These are phyloP conservation scores for Brenthis hecate DNA, from an alignment of 2,888 invertebrate species.

Conservation along the genomic window DNA sequence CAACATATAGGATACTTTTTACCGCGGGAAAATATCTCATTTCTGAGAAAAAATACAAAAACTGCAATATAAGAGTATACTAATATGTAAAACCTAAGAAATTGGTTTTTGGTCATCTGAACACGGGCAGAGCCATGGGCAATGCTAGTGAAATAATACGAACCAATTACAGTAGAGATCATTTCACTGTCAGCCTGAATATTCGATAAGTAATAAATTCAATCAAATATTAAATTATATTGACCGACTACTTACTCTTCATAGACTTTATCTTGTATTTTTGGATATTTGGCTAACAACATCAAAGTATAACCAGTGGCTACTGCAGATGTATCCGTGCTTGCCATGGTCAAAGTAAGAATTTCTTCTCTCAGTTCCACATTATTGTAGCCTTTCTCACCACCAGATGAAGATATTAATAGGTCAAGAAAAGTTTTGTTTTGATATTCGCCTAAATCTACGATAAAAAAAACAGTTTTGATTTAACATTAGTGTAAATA, in stretches of 20 bases:
- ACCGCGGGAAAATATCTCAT: too few relatives aligned
- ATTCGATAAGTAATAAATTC: neutral
- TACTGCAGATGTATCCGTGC: slow-evolving; percentile 78
- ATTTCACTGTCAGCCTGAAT: too few relatives aligned
- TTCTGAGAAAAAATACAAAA: too few relatives aligned
- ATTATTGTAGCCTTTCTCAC: slow-evolving; percentile 75
- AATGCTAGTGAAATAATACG: too few relatives aligned
- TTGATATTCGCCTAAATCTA: slow-evolving; percentile 61
- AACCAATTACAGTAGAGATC: too few relatives aligned
- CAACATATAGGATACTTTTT: too few relatives aligned
- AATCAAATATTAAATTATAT: neutral
- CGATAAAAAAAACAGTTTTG: slow-evolving; percentile 4
- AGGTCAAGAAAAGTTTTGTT: slow-evolving; percentile 80
- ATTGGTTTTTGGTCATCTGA: too few relatives aligned
- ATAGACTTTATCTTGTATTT: slow-evolving; percentile 71
- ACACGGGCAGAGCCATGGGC: too few relatives aligned
- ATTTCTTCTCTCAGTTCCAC: slow-evolving; percentile 82
- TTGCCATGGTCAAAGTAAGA: slow-evolving; percentile 80
- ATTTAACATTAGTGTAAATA: too few relatives aligned
- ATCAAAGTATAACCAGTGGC: slow-evolving; percentile 68
- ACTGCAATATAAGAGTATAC: too few relatives aligned
- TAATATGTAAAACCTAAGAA: too few relatives aligned
- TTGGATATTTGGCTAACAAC: slow-evolving; percentile 71
- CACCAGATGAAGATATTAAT: slow-evolving; percentile 74
- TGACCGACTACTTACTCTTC: slow-evolving; percentile 62